These are phyloP conservation scores for Stramonita haemastoma DNA, from an alignment of 2,888 invertebrate species.

Conservation along the genomic window DNA sequence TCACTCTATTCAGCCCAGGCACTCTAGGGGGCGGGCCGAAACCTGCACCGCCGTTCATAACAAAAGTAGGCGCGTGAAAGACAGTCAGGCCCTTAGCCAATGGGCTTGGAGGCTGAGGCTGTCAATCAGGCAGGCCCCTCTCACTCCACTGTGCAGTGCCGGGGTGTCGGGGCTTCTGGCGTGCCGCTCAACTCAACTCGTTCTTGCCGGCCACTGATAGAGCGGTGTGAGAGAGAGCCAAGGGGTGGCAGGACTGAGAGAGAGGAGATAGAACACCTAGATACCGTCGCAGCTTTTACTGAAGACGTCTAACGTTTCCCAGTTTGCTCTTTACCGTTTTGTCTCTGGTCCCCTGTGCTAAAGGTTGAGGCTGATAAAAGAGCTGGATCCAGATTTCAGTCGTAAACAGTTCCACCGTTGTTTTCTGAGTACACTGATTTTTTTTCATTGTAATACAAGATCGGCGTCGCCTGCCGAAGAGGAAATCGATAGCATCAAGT, in stretches of 20 bases:
- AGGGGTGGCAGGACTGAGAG: not conserved
- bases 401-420: too few species aligned
- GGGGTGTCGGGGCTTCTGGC: not conserved
- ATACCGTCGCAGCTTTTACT: not conserved
- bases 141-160: too few species aligned
- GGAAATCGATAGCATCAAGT: too few species aligned
- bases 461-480: too few species aligned
- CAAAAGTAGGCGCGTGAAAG: slow-evolving; percentile 4
- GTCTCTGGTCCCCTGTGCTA: not conserved
- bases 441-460: too few species aligned
- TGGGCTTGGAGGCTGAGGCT: not conserved
- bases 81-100: not conserved
- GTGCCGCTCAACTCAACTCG: not conserved
- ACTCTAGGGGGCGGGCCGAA: not conserved
- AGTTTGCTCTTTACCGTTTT: not conserved
- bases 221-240: not conserved
- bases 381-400: too few species aligned
- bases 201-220: not conserved
- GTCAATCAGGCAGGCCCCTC: not conserved
- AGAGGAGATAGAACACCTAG: not conserved
- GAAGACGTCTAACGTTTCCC: not conserved
- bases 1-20: too few species aligned
- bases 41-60: slow-evolving; percentile 9
- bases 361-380: too few species aligned
- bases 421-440: too few species aligned